Percentiles rank a stretch among this genome's conserved stretches.
phyloP scores from a whole-genome alignment of 2,888 invertebrate genomes.

The Idaea dimidiata region DNA sequence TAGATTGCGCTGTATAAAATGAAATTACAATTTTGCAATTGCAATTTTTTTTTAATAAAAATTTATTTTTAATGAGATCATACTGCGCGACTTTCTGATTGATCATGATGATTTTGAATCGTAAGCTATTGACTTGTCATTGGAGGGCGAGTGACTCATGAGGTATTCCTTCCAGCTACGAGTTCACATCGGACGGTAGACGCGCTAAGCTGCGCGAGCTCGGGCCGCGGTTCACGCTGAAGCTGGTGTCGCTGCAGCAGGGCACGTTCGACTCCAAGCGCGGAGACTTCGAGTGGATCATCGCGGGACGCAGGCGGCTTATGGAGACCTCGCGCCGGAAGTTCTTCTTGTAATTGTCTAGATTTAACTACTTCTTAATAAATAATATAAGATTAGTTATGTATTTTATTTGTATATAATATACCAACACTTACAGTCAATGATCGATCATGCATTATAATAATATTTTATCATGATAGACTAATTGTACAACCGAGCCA shows the following conservation, averaged over 20 bases:
- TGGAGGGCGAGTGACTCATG: background rate
- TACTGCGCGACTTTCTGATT: too few species aligned
- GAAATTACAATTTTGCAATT: too few species aligned
- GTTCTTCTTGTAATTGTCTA: conserved; percentile 88
- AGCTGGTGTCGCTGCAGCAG: conserved; percentile 94
- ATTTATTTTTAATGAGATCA: too few species aligned
- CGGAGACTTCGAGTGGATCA: conserved; percentile 98
- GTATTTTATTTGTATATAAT: background rate
- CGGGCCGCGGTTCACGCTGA: conserved; percentile 98
- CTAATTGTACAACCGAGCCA: too few species aligned
- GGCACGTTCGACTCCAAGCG: conserved; percentile 98
- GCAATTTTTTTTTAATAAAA: too few species aligned
- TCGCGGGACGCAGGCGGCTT: conserved; percentile 93
- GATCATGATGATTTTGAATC: too few species aligned
- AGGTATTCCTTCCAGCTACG: conserved; percentile 83
- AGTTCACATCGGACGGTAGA: conserved; percentile 90
- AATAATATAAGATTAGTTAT: background rate
- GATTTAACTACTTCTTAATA: background rate
- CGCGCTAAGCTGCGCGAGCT: conserved; percentile 91
- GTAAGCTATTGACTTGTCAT: too few species aligned
- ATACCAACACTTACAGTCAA: background rate
- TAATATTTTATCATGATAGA: too few species aligned
- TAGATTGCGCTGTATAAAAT: too few species aligned
- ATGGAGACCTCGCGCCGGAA: conserved; percentile 96
- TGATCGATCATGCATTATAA: too few species aligned